phyloP scores from a whole-genome alignment of 2,797 vertebrate species.

The Hydrolagus colliei region DNA sequence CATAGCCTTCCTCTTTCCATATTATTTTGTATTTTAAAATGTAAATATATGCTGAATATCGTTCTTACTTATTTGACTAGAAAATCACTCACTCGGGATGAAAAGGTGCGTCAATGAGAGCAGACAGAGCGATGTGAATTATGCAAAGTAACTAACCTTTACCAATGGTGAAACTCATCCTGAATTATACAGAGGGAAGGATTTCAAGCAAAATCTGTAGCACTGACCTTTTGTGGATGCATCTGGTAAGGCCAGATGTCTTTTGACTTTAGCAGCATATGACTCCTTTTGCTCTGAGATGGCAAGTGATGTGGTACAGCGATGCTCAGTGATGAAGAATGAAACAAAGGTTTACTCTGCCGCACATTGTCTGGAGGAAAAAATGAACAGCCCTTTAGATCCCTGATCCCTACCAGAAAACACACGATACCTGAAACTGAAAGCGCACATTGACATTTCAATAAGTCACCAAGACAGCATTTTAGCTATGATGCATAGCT shows the following conservation, averaged over 20 bases:
- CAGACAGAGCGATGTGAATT: background rate
- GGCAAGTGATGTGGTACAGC: conserved; percentile 38
- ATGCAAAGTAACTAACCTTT: too few relatives aligned
- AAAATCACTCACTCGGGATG: background rate
- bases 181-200: background rate
- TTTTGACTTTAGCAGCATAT: conserved; percentile 41
- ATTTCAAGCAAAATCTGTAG: background rate
- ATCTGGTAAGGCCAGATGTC: conserved; percentile 43
- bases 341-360: conserved; percentile 35
- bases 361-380: conserved; percentile 42
- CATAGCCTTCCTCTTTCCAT: background rate
- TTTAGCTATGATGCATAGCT: background rate
- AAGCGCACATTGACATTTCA: background rate
- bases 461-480: background rate
- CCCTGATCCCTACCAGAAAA: background rate
- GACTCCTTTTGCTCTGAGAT: conserved; percentile 41
- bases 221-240: conserved; percentile 54
- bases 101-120: background rate
- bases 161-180: background rate
- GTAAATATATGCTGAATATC: background rate
- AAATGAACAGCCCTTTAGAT: background rate
- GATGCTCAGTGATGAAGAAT: conserved; percentile 39
- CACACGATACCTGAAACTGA: background rate
- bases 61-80: background rate
- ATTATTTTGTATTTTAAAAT: background rate